Conservation (phyloP, 23 tunicate genomes). For the Phallusia fumigata region DNA sequence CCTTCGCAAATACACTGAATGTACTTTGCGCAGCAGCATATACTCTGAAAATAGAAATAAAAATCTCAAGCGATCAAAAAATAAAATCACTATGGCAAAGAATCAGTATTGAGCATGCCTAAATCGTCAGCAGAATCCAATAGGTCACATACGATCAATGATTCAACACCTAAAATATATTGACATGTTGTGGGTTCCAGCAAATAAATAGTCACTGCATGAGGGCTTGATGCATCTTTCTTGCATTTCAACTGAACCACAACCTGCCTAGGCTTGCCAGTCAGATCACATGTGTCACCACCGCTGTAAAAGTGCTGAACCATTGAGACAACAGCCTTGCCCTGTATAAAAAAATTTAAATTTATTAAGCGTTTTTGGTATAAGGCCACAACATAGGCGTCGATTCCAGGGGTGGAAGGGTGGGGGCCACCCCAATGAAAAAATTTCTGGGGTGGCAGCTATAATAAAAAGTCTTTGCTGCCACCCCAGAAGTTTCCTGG, state of each 20-base stretch:
- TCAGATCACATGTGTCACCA: slow-evolving; percentile 90
- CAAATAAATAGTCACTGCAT: slow-evolving; percentile 72
- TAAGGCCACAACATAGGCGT: too few species aligned
- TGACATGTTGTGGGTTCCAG: slow-evolving; percentile 88
- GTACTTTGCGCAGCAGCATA: too few species aligned
- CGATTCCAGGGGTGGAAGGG: too few species aligned
- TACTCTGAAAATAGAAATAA: too few species aligned
- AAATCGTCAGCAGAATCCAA: slow-evolving; percentile 64
- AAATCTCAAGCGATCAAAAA: too few species aligned
- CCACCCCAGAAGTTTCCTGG: too few species aligned
- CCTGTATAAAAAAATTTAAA: too few species aligned
- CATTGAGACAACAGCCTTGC: slow-evolving; percentile 25
- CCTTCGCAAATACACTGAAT: too few species aligned
- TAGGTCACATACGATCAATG: slow-evolving; percentile 67
- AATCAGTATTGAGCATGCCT: slow-evolving; percentile 24
- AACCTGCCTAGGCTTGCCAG: slow-evolving; percentile 74
- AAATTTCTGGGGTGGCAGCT: too few species aligned
- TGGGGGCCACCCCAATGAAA: too few species aligned
- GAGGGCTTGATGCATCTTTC: slow-evolving; percentile 32
- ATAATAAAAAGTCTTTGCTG: too few species aligned
- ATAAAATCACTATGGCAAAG: neutral
- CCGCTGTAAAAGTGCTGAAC: slow-evolving; percentile 79
- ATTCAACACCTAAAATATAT: slow-evolving; percentile 81
- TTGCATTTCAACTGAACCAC: slow-evolving; percentile 84
- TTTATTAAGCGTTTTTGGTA: too few species aligned